Evolutionary conservation across 2,888 invertebrate species (phyloP), one percentile per base, ranked within the genome.

Genomic region (Sarcophaga caerulescens): DNA sequence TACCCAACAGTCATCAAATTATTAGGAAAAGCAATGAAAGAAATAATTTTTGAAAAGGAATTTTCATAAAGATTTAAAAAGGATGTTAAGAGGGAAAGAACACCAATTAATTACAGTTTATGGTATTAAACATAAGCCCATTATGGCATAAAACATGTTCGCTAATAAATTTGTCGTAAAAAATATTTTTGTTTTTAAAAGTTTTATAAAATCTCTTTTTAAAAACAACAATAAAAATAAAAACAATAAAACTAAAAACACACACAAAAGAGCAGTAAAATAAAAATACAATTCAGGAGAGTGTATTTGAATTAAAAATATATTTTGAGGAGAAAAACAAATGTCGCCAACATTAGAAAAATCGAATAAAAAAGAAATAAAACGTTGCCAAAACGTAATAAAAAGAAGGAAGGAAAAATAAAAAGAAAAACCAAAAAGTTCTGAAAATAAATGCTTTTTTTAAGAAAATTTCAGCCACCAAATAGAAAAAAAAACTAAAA

Each of bases 271-370:
- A 52, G 60, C 23, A 66, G 47, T 47, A 62, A 52, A 78, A 68
- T 17, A 57, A 68, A 47, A 23, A 70, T 23, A 68, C 17, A 23
- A 44, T 35, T 35, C 8, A 2, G 8, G 44, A 63, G 63, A 65
- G 52, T 69, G 45, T 23, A 80, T 47, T 60, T 47, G n/a, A 69
- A 81, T 45, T 69, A 70, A 45, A 81, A 81, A 81, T 62, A 70
- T 65, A 57, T 62, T 65, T 3, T 19, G 59, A 35, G 75, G 63
- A 82, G 59, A 83, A 63, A 12, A 63, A 47, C 19, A 68, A 83
- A 76, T 83, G 85, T 85, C 85, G 76, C 85, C 85, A 83, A 82
- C 82, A 79, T 85, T 76, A 71, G 79, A 83, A 73, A 59, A 25
- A 68, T 19, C 45, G 44, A 45, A 77, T 60, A 47, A 47, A 52